Conservation (phyloP, 2,113 vertebrate genomes). For the Corapipo altera region DNA sequence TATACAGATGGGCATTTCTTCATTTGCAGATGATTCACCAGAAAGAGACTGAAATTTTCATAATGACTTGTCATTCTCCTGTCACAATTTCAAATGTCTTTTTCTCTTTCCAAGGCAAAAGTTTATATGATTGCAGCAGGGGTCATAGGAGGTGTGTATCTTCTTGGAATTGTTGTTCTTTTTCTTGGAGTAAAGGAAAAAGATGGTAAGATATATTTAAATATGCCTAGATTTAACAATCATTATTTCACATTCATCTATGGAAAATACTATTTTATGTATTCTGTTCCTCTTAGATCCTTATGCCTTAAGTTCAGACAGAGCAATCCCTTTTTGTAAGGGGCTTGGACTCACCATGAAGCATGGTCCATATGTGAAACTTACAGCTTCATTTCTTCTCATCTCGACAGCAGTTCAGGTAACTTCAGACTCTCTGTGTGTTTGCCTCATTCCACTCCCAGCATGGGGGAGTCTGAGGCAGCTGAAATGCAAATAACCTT, state of each 20-base stretch:
- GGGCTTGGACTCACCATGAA: conserved; percentile 87
- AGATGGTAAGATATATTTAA: conserved; percentile 79
- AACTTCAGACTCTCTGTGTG: conserved; percentile 13
- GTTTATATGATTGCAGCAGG: conserved; percentile 91
- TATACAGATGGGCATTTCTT: background rate
- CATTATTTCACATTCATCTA: background rate
- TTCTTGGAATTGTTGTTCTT: conserved; percentile 85
- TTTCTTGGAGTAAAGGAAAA: conserved; percentile 90
- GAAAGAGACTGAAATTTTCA: background rate
- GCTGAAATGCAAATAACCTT: conserved; percentile 18
- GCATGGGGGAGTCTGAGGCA: background rate
- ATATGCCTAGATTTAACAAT: background rate
- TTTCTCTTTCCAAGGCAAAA: conserved; percentile 76
- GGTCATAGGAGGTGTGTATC: conserved; percentile 83
- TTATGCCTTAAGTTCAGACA: conserved; percentile 77
- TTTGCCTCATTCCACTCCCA: conserved; percentile 6
- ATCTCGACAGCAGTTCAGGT: conserved; percentile 96
- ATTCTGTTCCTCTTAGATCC: conserved; percentile 75
- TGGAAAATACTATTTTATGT: conserved; percentile 1
- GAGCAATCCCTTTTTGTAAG: conserved; percentile 83
- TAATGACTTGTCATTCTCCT: background rate
- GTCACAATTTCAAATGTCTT: background rate
- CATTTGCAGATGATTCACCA: background rate
- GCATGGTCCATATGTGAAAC: conserved; percentile 87
- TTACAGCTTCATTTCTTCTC: conserved; percentile 91